Conservation (phyloP, 2,888 invertebrate genomes). For the Aquatica leii region DNA sequence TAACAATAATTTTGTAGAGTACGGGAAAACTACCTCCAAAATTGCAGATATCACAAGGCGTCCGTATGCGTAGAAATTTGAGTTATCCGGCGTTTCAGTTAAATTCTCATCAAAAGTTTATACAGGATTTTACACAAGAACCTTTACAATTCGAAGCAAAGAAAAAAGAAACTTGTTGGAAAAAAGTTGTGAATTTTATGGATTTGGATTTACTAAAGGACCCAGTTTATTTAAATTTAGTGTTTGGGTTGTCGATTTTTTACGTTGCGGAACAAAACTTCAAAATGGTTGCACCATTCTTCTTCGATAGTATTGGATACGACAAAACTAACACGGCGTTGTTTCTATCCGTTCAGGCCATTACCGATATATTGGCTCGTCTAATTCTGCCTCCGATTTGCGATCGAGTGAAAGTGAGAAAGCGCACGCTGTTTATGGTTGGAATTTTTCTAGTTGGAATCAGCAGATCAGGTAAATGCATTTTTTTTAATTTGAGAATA, state of each 20-base stretch:
- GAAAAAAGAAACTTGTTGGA: constrained; percentile 53
- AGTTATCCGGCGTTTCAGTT: constrained; percentile 58
- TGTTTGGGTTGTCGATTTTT: constrained; percentile 76
- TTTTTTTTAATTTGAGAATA: constrained; percentile 10
- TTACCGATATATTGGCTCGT: constrained; percentile 77
- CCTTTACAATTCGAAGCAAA: constrained; percentile 47
- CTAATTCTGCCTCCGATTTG: constrained; percentile 78
- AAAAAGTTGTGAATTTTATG: constrained; percentile 68
- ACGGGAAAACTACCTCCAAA: constrained; percentile 19
- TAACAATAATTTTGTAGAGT: too few relatives aligned
- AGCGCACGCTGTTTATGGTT: constrained; percentile 76
- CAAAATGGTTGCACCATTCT: constrained; percentile 76
- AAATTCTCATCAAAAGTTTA: constrained; percentile 50
- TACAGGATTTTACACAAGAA: constrained; percentile 46
- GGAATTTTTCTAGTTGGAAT: constrained; percentile 75
- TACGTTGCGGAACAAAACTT: constrained; percentile 80
- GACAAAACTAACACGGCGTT: constrained; percentile 74
- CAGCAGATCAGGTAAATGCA: constrained; percentile 74
- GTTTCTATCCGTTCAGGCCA: constrained; percentile 77
- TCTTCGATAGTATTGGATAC: constrained; percentile 70
- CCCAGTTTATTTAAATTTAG: constrained; percentile 75
- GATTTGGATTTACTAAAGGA: constrained; percentile 77
- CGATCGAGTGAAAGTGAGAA: constrained; percentile 70
- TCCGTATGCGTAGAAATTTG: constrained; percentile 56
- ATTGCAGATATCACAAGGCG: constrained; percentile 40